Base-by-base conservation (phyloP, 2,113 vertebrate genomes). In the Pipra filicauda region DNA sequence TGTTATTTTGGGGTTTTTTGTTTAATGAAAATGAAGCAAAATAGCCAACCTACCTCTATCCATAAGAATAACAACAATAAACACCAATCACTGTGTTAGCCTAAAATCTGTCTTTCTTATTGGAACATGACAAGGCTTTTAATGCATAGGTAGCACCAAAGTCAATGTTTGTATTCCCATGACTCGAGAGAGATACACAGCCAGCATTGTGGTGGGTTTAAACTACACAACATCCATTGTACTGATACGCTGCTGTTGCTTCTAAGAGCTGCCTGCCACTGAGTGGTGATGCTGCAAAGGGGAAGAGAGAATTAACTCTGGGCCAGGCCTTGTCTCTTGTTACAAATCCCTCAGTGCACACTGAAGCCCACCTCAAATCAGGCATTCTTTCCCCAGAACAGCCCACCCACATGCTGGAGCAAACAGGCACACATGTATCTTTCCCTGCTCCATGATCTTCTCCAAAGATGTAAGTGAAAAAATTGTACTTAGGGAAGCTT, bases 401-500 rank as follows among this genome's bases (percentile, higher is more conserved):
- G 70, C 39, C 21, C 33, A 54, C 8, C 16, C 48, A 33, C 0
- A 1, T 16, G 31, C 23, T 85, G 55, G 11, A 75, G 31, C 22
- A 82, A 48, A 57, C 7, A 5, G n/a, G 17, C 11, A 2, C 2
- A 0, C 0, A 0, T 4, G 39, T 31, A 75, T 19, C 33, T 79
- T 59, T 62, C 27, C 33, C 27, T 81, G n/a, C 16, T 83, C 12
- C 3, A 8, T 52, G 52, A 20, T 19, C 21, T 69, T 48, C 81
- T 66, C 48, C 20, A 31, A 81, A 74, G 16, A 22, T 5, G 0
- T 11, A 64, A 20, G 13, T 31, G 26, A 37, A 79, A 88, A 75
- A 59, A 3, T 26, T 0, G 6, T 13, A 70, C 24, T 35, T 57
- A 27, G 21, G 26, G 27, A 80, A 84, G 44, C 9, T 2, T 87